Percentiles rank a stretch among this genome's conserved stretches.
Conservation (phyloP, 2,888 invertebrate genomes). For the Lycocerus yunnanus region DNA sequence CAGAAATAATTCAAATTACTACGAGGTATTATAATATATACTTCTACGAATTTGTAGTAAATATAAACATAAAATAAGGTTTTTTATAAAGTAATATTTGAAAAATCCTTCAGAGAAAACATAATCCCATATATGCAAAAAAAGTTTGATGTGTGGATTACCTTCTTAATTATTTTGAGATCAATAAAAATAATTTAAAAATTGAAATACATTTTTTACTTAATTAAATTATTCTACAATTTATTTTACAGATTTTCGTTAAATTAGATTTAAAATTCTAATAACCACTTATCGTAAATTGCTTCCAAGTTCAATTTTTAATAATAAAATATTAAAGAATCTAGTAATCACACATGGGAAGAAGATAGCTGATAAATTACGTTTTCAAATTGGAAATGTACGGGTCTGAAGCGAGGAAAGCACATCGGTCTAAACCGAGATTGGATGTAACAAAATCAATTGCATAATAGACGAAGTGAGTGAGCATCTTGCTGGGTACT, state of each 20-base stretch:
- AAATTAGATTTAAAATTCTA: background rate
- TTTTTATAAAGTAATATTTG: background rate
- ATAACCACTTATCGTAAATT: background rate
- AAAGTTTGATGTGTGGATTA: background rate
- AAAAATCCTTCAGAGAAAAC: background rate
- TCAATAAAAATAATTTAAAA: background rate
- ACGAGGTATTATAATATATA: background rate
- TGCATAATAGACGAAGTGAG: slow-evolving; percentile 24
- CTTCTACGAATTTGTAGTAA: too few relatives aligned
- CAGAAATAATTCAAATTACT: background rate
- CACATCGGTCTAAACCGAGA: slow-evolving; percentile 15
- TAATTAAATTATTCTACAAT: background rate
- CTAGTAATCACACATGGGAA: slow-evolving; percentile 10
- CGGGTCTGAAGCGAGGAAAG: slow-evolving; percentile 8
- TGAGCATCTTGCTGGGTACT: slow-evolving; percentile 17
- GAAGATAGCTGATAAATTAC: slow-evolving; percentile 14
- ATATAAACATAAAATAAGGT: background rate
- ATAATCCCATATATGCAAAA: background rate
- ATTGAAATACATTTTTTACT: background rate
- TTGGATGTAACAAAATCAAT: slow-evolving; percentile 19
- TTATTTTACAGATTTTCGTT: background rate
- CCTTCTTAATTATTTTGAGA: background rate
- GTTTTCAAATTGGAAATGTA: slow-evolving; percentile 11
- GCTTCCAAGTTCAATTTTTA: slow-evolving; percentile 2
- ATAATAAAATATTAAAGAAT: slow-evolving; percentile 16